Evolutionary conservation across 2,797 vertebrate species (phyloP).

Genomic region (Gambusia yucatana): DNA sequence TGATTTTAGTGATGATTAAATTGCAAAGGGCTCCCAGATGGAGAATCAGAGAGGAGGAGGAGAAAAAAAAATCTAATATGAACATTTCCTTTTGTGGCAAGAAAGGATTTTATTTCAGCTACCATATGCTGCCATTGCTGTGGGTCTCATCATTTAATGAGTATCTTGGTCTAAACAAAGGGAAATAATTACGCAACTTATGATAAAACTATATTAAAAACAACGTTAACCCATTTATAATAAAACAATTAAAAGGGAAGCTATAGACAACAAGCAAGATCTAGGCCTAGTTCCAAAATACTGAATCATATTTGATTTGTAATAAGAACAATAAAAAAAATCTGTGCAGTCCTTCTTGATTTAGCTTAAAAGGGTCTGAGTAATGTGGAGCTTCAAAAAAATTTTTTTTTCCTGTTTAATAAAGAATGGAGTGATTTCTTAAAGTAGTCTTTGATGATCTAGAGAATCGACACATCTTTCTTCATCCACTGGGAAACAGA

Average conservation of each 20-base stretch:
- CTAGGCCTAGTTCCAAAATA: background rate
- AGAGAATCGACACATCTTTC: conserved; percentile 45
- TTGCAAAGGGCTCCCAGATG: conserved; percentile 87
- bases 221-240: conserved; percentile 48
- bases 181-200: conserved; percentile 67
- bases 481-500: conserved; percentile 26
- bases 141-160: conserved; percentile 77
- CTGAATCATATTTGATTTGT: conserved; percentile 14
- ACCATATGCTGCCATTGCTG: conserved; percentile 70
- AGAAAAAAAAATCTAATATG: conserved; percentile 83
- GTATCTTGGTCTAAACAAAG: conserved; percentile 71
- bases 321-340: conserved; percentile 13
- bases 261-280: conserved; percentile 24
- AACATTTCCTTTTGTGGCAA: conserved; percentile 84
- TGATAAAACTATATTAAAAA: conserved; percentile 47
- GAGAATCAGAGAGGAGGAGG: conserved; percentile 80
- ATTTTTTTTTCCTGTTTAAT: background rate
- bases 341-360: background rate
- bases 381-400: background rate
- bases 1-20: conserved; percentile 90
- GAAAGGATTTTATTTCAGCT: conserved; percentile 82
- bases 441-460: conserved; percentile 60
- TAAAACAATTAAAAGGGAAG: conserved; percentile 50
- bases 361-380: conserved; percentile 14
- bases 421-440: conserved; percentile 11